Percentiles rank a stretch among this genome's conserved stretches.
These are phyloP conservation scores for Theretra japonica DNA, from an alignment of 2,888 invertebrate species.

Conservation along the genomic window DNA sequence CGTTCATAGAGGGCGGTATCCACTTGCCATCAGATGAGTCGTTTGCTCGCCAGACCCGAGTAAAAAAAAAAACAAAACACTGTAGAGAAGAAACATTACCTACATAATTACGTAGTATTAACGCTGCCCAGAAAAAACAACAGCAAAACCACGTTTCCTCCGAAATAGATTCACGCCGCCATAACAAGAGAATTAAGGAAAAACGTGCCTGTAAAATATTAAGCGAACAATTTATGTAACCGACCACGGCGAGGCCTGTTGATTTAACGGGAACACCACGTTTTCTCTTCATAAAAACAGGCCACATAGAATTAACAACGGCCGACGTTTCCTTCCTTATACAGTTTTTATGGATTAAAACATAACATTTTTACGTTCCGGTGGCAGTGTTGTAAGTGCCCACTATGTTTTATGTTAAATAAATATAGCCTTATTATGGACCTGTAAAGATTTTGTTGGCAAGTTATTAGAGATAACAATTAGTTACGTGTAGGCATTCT, in stretches of 20 bases:
- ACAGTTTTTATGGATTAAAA: conserved; percentile 18
- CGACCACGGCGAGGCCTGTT: background rate
- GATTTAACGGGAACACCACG: conserved; percentile 14
- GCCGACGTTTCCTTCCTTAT: background rate
- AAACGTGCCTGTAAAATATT: background rate
- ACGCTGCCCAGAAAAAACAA: background rate
- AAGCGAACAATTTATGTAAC: background rate
- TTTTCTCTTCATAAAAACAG: conserved; percentile 17
- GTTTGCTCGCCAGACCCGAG: no score
- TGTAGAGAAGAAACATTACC: no score
- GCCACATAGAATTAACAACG: conserved; percentile 11
- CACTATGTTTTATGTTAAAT: conserved; percentile 15
- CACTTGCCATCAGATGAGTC: no score
- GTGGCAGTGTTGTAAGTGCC: background rate
- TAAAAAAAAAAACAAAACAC: no score
- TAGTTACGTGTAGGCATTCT: no score
- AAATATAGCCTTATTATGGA: background rate
- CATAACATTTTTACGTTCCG: conserved; percentile 15
- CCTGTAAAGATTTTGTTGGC: background rate
- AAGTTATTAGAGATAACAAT: background rate
- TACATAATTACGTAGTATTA: no score
- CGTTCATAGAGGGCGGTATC: no score
- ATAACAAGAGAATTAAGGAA: conserved; percentile 2
- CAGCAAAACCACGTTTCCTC: background rate
- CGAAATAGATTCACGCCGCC: background rate